Percentiles rank a stretch among this genome's conserved stretches.
phyloP scores from a whole-genome alignment of 2,888 invertebrate species.

The Pyrgus malvae region DNA sequence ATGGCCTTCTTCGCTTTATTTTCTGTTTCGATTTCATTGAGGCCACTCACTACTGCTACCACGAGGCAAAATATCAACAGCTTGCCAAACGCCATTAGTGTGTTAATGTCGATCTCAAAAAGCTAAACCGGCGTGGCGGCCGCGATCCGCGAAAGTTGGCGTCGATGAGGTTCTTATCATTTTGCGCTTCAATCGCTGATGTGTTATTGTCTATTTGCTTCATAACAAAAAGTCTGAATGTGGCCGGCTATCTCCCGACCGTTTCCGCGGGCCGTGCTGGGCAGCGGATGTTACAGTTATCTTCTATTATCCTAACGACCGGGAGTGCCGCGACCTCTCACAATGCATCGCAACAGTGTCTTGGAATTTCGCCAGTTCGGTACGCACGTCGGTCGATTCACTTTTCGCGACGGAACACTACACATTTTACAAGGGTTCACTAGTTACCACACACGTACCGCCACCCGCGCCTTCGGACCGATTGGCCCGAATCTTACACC shows the following conservation, averaged over 20 bases:
- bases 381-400: conserved; percentile 54
- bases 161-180: conserved; percentile 43
- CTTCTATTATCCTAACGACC: conserved; percentile 50
- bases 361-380: conserved; percentile 55
- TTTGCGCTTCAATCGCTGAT: conserved; percentile 41
- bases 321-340: conserved; percentile 43
- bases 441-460: conserved; percentile 14
- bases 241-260: conserved; percentile 18
- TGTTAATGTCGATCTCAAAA: conserved; percentile 47
- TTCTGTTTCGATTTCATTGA: conserved; percentile 65
- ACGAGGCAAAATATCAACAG: conserved; percentile 54
- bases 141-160: conserved; percentile 35
- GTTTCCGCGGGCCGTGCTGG: conserved; percentile 30
- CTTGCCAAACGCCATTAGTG: conserved; percentile 71
- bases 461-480: conserved; percentile 15
- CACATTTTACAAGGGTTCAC: conserved; percentile 36
- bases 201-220: conserved; percentile 46
- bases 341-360: conserved; percentile 38
- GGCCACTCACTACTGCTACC: conserved; percentile 52
- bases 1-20: conserved; percentile 66
- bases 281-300: conserved; percentile 33
- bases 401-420: conserved; percentile 36
- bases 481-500: conserved; percentile 35
- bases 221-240: conserved; percentile 57
- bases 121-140: conserved; percentile 38